A percentile compares a stretch with the other conserved stretches of the same genome.
Evolutionary conservation across 2,888 invertebrate genomes (phyloP).

Genomic region (Notocelia uddmanniana): DNA sequence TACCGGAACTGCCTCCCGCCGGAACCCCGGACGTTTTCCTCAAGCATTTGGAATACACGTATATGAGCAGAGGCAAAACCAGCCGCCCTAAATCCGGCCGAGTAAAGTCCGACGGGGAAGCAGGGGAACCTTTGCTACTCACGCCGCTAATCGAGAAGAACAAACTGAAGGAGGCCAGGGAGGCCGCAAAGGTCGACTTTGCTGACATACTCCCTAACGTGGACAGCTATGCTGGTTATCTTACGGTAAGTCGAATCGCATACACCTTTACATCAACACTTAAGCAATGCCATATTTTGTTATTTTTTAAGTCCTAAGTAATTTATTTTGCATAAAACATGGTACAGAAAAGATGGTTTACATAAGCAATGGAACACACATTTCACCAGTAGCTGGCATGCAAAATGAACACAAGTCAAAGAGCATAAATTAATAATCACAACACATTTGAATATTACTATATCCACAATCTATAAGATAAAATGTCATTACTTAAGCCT

Average conservation of each 20-base stretch:
- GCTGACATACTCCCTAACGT: conserved; percentile 75
- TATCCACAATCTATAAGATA: no score
- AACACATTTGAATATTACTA: no score
- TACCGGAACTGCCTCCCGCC: conserved; percentile 75
- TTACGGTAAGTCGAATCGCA: conserved; percentile 66
- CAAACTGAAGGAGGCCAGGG: conserved; percentile 79
- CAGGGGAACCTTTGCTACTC: neutral
- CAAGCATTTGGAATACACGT: conserved; percentile 75
- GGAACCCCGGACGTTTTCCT: conserved; percentile 79
- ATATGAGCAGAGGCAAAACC: conserved; percentile 60
- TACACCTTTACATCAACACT: no score
- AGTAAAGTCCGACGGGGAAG: neutral
- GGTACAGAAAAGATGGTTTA: no score
- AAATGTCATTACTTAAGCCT: no score
- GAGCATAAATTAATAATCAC: no score
- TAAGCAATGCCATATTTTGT: no score
- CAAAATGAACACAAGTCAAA: no score
- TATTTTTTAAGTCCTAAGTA: no score
- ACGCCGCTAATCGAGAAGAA: conserved; percentile 79
- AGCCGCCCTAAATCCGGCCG: neutral
- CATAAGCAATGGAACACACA: no score
- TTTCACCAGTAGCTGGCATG: no score
- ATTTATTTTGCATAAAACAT: no score
- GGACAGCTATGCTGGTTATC: conserved; percentile 80
- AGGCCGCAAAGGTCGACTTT: conserved; percentile 74